A percentile compares a stretch with the other conserved stretches of the same genome.
Conservation (phyloP, 1,140 invertebrate species). For the Cherax quadricarinatus region DNA sequence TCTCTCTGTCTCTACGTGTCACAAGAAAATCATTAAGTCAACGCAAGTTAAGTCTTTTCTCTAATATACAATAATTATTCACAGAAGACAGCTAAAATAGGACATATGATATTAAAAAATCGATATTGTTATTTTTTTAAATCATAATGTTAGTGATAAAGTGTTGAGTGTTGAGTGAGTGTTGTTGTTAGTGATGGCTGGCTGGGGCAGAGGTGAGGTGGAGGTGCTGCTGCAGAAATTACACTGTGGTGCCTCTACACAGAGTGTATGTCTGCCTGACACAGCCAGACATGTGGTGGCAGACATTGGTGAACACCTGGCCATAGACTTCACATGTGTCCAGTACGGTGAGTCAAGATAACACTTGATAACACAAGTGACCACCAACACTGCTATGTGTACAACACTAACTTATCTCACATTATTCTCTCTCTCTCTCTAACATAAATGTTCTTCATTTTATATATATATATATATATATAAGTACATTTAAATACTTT, state of each 20-base stretch:
- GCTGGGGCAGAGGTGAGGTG: neutral
- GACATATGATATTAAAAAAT: too few species aligned
- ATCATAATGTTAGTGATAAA: too few species aligned
- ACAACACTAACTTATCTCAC: too few species aligned
- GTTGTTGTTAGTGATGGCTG: neutral
- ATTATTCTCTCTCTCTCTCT: neutral
- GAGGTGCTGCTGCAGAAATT: neutral
- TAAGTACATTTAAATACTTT: neutral
- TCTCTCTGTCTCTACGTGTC: too few species aligned
- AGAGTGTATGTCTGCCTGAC: neutral
- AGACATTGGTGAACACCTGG: neutral
- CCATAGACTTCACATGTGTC: neutral
- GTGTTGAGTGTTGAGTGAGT: too few species aligned
- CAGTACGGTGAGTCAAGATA: conserved; percentile 12
- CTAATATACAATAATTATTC: too few species aligned
- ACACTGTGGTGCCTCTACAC: neutral
- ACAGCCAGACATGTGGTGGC: neutral
- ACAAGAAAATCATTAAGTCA: too few species aligned
- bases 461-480: neutral
- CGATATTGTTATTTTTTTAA: too few species aligned
- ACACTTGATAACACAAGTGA: too few species aligned
- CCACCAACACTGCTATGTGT: too few species aligned
- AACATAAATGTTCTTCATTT: neutral
- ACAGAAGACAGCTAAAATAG: too few species aligned
- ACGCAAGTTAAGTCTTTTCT: too few species aligned